A percentile compares a stretch with the other conserved stretches of the same genome.
phyloP scores from a whole-genome alignment of 1,140 invertebrate genomes.

The Oryctes rhinoceros region DNA sequence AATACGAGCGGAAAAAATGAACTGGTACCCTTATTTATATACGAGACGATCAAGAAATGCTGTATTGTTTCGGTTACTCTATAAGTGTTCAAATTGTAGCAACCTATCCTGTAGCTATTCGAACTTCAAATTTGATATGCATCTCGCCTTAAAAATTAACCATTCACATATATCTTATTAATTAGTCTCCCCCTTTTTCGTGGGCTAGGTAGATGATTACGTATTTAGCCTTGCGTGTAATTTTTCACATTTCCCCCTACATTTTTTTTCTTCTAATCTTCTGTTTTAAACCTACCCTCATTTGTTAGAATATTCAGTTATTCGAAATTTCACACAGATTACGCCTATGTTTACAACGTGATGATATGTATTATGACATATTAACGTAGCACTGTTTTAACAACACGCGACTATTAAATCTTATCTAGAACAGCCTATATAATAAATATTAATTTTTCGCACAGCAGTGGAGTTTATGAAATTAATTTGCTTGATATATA shows the following conservation, averaged over 20 bases:
- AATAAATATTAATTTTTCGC: slow-evolving; percentile 32
- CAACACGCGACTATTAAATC: slow-evolving; percentile 14
- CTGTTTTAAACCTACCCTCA: not conserved
- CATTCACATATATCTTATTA: slow-evolving; percentile 6
- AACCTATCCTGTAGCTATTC: no score
- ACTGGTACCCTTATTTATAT: slow-evolving; percentile 1
- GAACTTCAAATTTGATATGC: not conserved
- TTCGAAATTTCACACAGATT: slow-evolving; percentile 5
- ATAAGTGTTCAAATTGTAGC: no score
- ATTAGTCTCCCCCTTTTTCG: not conserved
- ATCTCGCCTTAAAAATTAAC: slow-evolving; percentile 8
- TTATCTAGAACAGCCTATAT: slow-evolving; percentile 29
- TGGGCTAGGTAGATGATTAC: not conserved
- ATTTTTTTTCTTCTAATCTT: not conserved
- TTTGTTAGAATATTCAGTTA: slow-evolving; percentile 2
- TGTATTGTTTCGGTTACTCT: no score
- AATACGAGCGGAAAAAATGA: slow-evolving; percentile 13
- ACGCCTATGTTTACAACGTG: not conserved
- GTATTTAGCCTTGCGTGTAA: slow-evolving; percentile 3
- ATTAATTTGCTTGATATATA: slow-evolving; percentile 20
- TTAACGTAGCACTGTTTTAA: slow-evolving; percentile 2
- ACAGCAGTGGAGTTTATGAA: not conserved
- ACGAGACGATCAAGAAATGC: not conserved
- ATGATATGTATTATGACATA: slow-evolving; percentile 19
- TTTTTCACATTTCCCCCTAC: not conserved